Base-by-base conservation (phyloP, 1,140 invertebrate genomes). In the Hetaerina americana region DNA sequence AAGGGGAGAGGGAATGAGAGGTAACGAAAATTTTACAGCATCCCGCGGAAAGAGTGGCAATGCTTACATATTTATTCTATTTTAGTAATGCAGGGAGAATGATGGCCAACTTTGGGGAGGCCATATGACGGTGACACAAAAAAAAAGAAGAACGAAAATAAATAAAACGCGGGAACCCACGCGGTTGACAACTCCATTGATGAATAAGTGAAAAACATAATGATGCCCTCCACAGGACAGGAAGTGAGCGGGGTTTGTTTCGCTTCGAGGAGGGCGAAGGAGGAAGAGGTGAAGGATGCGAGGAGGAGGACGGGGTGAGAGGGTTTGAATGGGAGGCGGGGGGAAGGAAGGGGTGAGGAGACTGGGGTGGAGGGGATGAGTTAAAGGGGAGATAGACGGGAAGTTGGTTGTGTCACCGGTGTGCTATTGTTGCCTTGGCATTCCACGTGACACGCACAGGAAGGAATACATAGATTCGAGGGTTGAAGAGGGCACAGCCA, bases 291-390 rank as follows among this genome's bases (percentile, higher is more conserved):
- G 22, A 57, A 57, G 72, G 26, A 57, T 72, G 72, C 67, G 68
- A 27, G 28, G 5, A 24, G 31, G 68, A 69, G 24, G 67, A 27
- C 10, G 31, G 31, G 31, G 31, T 57, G 40, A n/a, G 40, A 57
- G 40, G 10, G 22, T n/a, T n/a, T n/a, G 29, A 29, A 71, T 68
- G 70, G 66, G 72, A 57, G 49, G 67, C 29, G 68, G 66, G 22
- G 24, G 71, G 72, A 72, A 31, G 40, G 71, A 70, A 73, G 70
- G 67, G 69, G 69, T 71, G 67, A 70, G 71, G 74, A 72, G 74
- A 74, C 75, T 71, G 67, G 70, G 70, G 72, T 74, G 73, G 72
- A 66, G 70, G 70, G 26, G 66, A 69, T 8, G 40, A 57, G 2
- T 18, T 57, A 12, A 5, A 12, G 40, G 2, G 10, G 40, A 5